Evolutionary conservation across 2,888 invertebrate species (phyloP).

Genomic region (Pristionchus fissidentatus): DNA sequence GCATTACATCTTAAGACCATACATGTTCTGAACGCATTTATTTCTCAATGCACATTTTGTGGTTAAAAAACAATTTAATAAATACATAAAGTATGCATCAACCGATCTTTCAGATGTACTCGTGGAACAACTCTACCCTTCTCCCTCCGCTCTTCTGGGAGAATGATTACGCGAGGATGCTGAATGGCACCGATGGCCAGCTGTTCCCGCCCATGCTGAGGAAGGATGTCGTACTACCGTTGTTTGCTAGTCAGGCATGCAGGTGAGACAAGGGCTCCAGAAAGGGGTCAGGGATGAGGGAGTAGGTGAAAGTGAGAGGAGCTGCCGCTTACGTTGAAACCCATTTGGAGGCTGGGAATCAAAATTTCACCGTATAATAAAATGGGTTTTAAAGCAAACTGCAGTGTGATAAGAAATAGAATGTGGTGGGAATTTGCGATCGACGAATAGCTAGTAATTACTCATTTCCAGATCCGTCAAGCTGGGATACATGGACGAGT

Average conservation of each 20-base stretch:
- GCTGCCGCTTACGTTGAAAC: too few relatives aligned
- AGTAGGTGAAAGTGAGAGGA: too few relatives aligned
- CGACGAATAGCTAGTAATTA: not conserved
- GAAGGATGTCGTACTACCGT: conserved; percentile 52
- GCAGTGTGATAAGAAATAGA: too few relatives aligned
- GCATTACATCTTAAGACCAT: too few relatives aligned
- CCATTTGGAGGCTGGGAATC: too few relatives aligned
- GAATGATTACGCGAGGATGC: conserved; percentile 64
- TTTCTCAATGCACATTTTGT: too few relatives aligned
- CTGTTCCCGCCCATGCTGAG: conserved; percentile 67
- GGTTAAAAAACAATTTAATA: not conserved
- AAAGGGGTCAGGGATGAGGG: too few relatives aligned
- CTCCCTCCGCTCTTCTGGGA: conserved; percentile 65
- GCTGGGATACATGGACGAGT: conserved; percentile 41
- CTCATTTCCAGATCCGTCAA: conserved; percentile 27
- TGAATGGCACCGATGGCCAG: conserved; percentile 73
- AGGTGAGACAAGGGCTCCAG: conserved; percentile 60
- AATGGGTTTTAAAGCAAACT: too few relatives aligned
- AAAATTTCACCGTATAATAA: not conserved
- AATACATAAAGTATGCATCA: not conserved
- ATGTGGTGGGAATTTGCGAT: too few relatives aligned
- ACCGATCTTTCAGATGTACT: conserved; percentile 55
- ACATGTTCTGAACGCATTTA: too few relatives aligned
- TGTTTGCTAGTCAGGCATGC: conserved; percentile 69
- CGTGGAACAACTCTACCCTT: conserved; percentile 68